These are phyloP conservation scores for Artemia franciscana DNA, from an alignment of 1,140 invertebrate genomes.

Conservation along the genomic window DNA sequence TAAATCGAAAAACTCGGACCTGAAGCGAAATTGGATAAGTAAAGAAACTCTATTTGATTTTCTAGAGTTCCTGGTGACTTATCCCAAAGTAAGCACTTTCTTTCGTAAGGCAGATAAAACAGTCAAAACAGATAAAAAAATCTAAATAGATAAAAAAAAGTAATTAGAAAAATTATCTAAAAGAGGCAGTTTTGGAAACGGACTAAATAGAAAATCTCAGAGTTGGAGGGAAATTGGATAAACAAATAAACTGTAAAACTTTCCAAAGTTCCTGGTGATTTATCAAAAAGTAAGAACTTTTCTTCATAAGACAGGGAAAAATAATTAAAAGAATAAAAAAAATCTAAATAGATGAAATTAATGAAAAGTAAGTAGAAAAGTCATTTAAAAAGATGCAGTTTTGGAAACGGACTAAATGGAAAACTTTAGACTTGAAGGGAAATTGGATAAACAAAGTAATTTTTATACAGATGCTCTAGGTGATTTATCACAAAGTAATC, in stretches of 20 bases:
- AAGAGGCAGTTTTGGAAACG: constrained; percentile 82
- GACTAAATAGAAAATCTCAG: constrained; percentile 79
- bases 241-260: constrained; percentile 30
- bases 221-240: constrained; percentile 54
- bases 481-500: not conserved
- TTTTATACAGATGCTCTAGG: not conserved
- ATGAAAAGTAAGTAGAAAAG: too few relatives aligned
- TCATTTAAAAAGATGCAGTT: constrained; percentile 68
- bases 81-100: not conserved
- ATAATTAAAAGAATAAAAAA: too few relatives aligned
- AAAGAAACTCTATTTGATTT: constrained; percentile 24
- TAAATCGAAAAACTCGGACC: constrained; percentile 77
- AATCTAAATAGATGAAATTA: too few relatives aligned
- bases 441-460: constrained; percentile 46
- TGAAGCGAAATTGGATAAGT: constrained; percentile 51
- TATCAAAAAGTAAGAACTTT: not conserved
- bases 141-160: too few relatives aligned
- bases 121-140: too few relatives aligned
- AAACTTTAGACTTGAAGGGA: constrained; percentile 54
- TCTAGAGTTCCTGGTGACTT: constrained; percentile 1
- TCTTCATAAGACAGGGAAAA: too few relatives aligned
- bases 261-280: not conserved
- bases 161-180: too few relatives aligned
- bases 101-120: too few relatives aligned
- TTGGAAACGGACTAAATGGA: constrained; percentile 92